These are phyloP conservation scores for Meiosimyza decipiens DNA, from an alignment of 2,888 invertebrate species.

Conservation along the genomic window DNA sequence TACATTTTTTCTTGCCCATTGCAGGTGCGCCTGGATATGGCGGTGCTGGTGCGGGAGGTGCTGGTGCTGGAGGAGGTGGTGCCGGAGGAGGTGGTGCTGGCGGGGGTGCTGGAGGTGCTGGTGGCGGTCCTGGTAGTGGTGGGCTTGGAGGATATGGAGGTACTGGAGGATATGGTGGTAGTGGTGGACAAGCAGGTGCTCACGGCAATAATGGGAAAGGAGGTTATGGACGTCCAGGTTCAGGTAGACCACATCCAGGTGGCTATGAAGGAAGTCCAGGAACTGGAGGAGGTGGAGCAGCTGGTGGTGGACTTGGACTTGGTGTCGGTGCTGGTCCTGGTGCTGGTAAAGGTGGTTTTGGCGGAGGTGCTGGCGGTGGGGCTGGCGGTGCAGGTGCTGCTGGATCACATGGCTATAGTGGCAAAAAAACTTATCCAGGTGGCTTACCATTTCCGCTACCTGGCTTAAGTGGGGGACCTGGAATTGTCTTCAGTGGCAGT, in stretches of 20 bases:
- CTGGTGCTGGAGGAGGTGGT: conserved; percentile 33
- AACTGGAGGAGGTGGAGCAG: neutral
- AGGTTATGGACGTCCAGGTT: conserved; percentile 17
- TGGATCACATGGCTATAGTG: conserved; percentile 32
- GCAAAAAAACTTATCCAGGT: conserved; percentile 22
- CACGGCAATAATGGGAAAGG: conserved; percentile 22
- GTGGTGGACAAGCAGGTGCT: conserved; percentile 8
- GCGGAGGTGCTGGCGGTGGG: conserved; percentile 40
- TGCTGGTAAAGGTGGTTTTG: conserved; percentile 39
- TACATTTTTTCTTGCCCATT: too few relatives aligned
- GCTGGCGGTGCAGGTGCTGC: conserved; percentile 29
- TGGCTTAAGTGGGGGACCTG: conserved; percentile 24
- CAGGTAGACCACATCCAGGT: conserved; percentile 13
- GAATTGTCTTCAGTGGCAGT: conserved; percentile 16
- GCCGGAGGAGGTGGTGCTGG: conserved; percentile 18
- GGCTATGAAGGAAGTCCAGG: conserved; percentile 30
- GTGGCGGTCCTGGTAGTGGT: conserved; percentile 26
- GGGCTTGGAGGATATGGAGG: conserved; percentile 32
- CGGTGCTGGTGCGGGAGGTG: conserved; percentile 36
- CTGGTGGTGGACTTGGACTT: conserved; percentile 21
- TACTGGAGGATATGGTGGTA: conserved; percentile 34
- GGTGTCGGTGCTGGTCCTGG: conserved; percentile 32
- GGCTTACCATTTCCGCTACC: conserved; percentile 15
- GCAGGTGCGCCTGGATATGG: conserved; percentile 18
- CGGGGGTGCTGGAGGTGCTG: conserved; percentile 16